A percentile compares a stretch with the other conserved stretches of the same genome.
Evolutionary conservation across 2,888 invertebrate species (phyloP).

Genomic region (Drosophila testacea): DNA sequence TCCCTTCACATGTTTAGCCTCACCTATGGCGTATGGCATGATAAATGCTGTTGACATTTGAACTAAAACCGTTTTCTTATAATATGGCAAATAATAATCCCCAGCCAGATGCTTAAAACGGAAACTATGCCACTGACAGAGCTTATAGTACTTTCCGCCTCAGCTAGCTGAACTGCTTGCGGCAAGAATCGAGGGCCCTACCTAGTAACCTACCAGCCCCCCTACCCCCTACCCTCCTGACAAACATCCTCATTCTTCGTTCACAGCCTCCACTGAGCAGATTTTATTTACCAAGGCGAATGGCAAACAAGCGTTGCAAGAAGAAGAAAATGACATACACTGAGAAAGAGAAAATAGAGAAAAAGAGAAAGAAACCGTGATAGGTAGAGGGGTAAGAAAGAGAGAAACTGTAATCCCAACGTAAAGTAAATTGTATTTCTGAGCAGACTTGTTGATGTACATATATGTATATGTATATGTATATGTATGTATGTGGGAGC

Average conservation of each 20-base stretch:
- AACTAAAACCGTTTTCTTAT: conserved; percentile 79
- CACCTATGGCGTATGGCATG: conserved; percentile 41
- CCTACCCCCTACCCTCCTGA: neutral
- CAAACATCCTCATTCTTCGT: neutral
- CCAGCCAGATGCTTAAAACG: conserved; percentile 74
- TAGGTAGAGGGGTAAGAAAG: neutral
- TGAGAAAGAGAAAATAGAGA: conserved; percentile 24
- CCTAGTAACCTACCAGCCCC: conserved; percentile 14
- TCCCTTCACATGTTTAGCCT: neutral
- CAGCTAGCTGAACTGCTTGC: conserved; percentile 76
- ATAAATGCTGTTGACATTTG: conserved; percentile 79
- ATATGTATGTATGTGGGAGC: conserved; percentile 4
- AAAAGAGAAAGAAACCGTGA: conserved; percentile 18
- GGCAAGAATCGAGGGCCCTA: conserved; percentile 50
- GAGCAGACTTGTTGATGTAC: conserved; percentile 77
- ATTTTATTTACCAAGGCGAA: conserved; percentile 77
- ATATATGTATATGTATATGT: neutral
- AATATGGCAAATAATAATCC: conserved; percentile 81
- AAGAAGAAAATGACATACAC: conserved; percentile 42
- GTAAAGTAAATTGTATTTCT: conserved; percentile 80
- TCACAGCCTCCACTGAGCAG: conserved; percentile 47
- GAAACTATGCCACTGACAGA: conserved; percentile 79
- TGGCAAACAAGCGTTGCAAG: conserved; percentile 66
- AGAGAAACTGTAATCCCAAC: conserved; percentile 67
- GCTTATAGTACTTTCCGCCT: conserved; percentile 79